Evolutionary conservation across 37 sponge, comb jelly and placozoan species (phyloP).

Genomic region (Beroe ovata): DNA sequence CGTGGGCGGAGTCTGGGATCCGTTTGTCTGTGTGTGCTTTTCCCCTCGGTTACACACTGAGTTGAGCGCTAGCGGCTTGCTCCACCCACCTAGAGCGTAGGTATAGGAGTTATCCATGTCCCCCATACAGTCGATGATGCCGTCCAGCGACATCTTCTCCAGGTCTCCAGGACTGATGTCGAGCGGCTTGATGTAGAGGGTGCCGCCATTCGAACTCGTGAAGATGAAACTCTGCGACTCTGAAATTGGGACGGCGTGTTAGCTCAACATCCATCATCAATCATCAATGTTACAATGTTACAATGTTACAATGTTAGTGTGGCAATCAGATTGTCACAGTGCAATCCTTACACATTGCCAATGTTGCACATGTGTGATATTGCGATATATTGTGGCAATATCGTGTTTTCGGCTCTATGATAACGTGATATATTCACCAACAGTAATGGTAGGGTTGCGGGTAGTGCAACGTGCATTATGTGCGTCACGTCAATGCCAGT

Average conservation of each 20-base stretch:
- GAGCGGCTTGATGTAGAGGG: constrained; percentile 64
- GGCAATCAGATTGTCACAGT: no score
- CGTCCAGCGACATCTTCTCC: constrained; percentile 67
- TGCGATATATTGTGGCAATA: no score
- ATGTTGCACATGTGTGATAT: no score
- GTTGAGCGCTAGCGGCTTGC: constrained; percentile 18
- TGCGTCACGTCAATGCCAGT: no score
- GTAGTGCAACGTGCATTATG: no score
- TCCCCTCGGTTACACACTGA: background rate
- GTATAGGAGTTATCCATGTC: constrained; percentile 24
- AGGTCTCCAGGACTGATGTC: constrained; percentile 15
- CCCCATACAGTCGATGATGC: constrained; percentile 27
- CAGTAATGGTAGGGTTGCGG: no score
- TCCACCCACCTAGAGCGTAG: constrained; percentile 51
- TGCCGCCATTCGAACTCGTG: constrained; percentile 45
- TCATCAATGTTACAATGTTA: no score
- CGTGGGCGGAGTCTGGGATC: constrained; percentile 28
- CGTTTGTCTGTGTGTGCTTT: constrained; percentile 62
- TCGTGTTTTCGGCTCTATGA: no score
- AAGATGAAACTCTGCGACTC: constrained; percentile 64
- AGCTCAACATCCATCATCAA: no score
- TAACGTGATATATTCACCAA: no score
- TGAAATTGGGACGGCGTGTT: constrained; percentile 24
- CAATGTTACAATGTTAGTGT: no score
- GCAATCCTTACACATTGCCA: no score